Base-by-base conservation (phyloP, 1,140 invertebrate genomes). In the Lucilia cuprina region DNA sequence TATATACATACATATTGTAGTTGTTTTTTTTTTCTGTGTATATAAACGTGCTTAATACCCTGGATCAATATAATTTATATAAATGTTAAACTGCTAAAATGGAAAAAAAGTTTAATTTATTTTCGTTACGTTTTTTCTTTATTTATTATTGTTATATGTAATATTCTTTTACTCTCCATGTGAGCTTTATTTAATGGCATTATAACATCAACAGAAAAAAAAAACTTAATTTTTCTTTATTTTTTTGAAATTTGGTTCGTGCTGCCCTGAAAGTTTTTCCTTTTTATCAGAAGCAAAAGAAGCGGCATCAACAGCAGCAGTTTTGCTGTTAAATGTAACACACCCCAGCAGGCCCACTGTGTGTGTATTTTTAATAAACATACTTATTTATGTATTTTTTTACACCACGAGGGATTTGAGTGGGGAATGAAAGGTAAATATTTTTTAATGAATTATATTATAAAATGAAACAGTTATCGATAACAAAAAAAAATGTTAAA, bases 251-350 rank as follows among this genome's bases (percentile, higher is more conserved):
- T 25, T 70, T 70, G 12, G 21, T 21, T 70, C 65, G 65, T 70
- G 65, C 19, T 70, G 65, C 65, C 21, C n/a, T 70, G 65, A 70
- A 70, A 25, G 65, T 70, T 70, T 70, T 70, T 70, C 19, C 9
- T 70, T 70, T 70, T 70, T 70, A 70, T 70, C 65, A 70, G 65
- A 70, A 70, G 65, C 65, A 21, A 60, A 60, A 60, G 55, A 60
- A 60, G 55, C 55, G 55, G 19, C 65, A 70, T 21, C 21, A 70
- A 21, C 65, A 70, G 65, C 65, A 70, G 65, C 65, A 70, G 65
- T 70, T 30, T 49, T 70, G 65, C 65, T 70, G 65, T 70, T 70
- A 70, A 70, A 70, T 70, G 65, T 70, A 21, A 70, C 55, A 60
- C 65, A 70, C 65, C 65, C 65, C 65, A 70, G 65, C 65, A 70